Base-by-base conservation (phyloP, 2,113 vertebrate genomes). In the Opisthocomus hoazin region DNA sequence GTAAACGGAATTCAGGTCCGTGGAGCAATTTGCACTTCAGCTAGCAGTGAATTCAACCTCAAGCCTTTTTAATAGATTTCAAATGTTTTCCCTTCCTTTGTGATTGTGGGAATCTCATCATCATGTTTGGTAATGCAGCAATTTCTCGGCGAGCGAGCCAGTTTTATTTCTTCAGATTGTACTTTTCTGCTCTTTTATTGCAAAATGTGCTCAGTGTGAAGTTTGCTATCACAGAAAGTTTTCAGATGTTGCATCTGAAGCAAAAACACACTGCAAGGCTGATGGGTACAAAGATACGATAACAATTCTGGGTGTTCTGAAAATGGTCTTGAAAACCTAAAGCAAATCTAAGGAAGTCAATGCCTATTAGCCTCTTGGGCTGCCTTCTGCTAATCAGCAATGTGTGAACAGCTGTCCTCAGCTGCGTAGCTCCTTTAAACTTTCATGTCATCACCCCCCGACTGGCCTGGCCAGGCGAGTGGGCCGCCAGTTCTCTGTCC, bases 121-220 rank as follows among this genome's bases (percentile, higher is more conserved):
- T 83, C 37, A 5, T 10, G 16, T 81, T 93, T 69, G 73, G 37
- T 7, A 61, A 41, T 1, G 3, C 37, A 54, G 71, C 56, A 39
- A 48, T 73, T 94, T 81, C 34, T 76, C 78, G 89, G 24, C 60
- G 71, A 43, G 51, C 0, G 1, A 56, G 34, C 34, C 37, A 37
- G 5, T 46, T 74, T 89, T 65, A 48, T 95, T 93, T 96, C 71
- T 82, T 84, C 71, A 94, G 70, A 64, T 74, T 94, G 95, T 97
- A 90, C 75, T 97, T 97, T 97, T 93, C 95, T 97, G 84, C 60
- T 89, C 57, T 93, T 78, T 68, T 61, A 66, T 94, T 94, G 91
- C 96, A 98, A 95, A 96, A 94, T 82, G 16, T 24, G 12, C 43
- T 73, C 41, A 17, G 1, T 50, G 63, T 80, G 54, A 73, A 57